Base-by-base conservation (phyloP, 2,888 invertebrate species). In the Dinocampus coccinellae region DNA sequence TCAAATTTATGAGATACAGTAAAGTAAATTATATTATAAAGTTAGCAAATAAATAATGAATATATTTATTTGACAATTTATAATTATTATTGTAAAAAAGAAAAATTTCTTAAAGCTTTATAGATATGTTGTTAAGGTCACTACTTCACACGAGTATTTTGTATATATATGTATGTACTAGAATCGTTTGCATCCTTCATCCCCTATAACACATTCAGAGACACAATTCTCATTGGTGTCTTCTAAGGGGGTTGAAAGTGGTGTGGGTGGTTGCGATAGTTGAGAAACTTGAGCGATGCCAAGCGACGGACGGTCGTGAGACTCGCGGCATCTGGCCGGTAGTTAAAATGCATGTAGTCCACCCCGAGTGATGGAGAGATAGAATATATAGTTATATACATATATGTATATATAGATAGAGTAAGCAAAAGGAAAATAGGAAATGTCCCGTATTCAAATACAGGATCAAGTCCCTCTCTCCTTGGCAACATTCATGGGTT, bases 271-370 rank as follows among this genome's bases (percentile, higher is more conserved):
- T 78, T 82, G 82, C 81, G 82, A 84, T 84, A 85, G 85, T 86
- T 84, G 80, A 79, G 85, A 86, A 87, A 87, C 85, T 87, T 87
- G 83, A 33, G 80, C 79, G 81, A 83, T 78, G 82, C 79, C 75
- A 75, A 79, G 80, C 80, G 76, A 76, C 78, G 84, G 84, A 79
- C 83, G 83, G 86, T 29, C 85, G 86, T 85, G 86, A 83, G 87
- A 85, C 80, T 78, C 77, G 73, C 77, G 82, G 83, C 87, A 87
- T 84, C 87, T 87, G 86, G 78, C 79, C 84, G 83, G 83, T 87
- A 87, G 86, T 87, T 87, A 87, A 87, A 87, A 87, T 87, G 86
- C 86, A 87, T 87, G 87, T 87, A 86, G 86, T 86, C 87, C 82
- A 81, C 80, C 77, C 68, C 73, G 73, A 72, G 74, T 69, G 67